Evolutionary conservation across 35 echinoderm and acorn worm genomes (phyloP), one percentile per base, ranked within the genome.

Genomic region (Apostichopus japonicus): DNA sequence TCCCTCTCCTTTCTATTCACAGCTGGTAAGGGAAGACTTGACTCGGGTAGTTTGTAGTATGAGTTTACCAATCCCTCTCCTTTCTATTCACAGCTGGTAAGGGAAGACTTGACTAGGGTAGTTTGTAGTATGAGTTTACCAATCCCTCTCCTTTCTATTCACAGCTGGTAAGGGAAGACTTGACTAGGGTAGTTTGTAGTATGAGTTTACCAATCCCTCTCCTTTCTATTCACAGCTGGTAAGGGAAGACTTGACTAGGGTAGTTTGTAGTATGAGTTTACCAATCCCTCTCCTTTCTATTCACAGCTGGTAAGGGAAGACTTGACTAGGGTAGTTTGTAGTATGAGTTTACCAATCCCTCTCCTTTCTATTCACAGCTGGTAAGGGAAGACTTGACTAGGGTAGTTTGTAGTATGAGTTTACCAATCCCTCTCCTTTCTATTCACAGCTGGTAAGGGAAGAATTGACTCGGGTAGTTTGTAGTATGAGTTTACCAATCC

Each of bases 31-130:
- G 24, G 16, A 14, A 63, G 57, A 59, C 2, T 7, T 59, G 11
- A 7, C 11, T 59, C 2, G 27, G 27, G 27, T 33, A 33, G 27
- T 33, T 33, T 33, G 27, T 33, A 33, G 27, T 33, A 33, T 33
- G 1, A 33, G 27, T 33, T 33, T 33, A 33, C 27, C 27, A 33
- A 33, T 33, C 27, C 27, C 27, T 33, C 27, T 33, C n/a, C n/a
- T n/a, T n/a, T n/a, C n/a, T n/a, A 65, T 44, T 73, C 86, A 53
- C 86, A 89, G 44, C 56, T 89, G 24, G 86, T 89, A 89, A 89
- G 86, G 24, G 16, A 14, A 63, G 57, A 59, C 2, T 7, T 59
- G 11, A 7, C 11, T 59, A 59, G 27, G 27, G 27, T 33, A 33
- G 27, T 33, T 33, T 33, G 27, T 33, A 33, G 27, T 33, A 33